Percentiles rank a stretch among this genome's conserved stretches.
Evolutionary conservation across 2,113 vertebrate genomes (phyloP).

Genomic region (Percopsis transmontana): DNA sequence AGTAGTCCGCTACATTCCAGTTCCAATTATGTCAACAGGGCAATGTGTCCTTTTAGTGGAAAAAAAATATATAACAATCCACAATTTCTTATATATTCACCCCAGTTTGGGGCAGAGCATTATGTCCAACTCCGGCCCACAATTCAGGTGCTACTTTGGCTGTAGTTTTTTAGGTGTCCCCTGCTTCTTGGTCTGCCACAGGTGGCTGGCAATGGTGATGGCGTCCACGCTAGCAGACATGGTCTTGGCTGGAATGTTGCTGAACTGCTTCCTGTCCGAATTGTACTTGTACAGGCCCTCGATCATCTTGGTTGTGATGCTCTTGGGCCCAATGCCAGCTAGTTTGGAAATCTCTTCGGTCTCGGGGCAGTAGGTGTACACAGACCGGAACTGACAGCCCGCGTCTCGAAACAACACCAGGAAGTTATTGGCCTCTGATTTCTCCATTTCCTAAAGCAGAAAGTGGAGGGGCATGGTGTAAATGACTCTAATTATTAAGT

Average conservation of each 20-base stretch:
- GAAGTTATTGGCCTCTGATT: constrained; percentile 95
- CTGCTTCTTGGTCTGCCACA: constrained; percentile 97
- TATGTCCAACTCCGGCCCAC: constrained; percentile 2
- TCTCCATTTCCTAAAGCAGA: constrained; percentile 92
- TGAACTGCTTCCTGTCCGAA: constrained; percentile 97
- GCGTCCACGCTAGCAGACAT: constrained; percentile 97
- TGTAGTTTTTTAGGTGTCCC: constrained; percentile 89
- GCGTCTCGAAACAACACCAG: constrained; percentile 95
- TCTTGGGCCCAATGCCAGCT: constrained; percentile 91
- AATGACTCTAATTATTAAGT: not conserved
- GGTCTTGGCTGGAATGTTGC: constrained; percentile 97
- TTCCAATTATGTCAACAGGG: constrained; percentile 81
- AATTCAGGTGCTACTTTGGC: constrained; percentile 53
- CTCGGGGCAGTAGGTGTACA: constrained; percentile 94
- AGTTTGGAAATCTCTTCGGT: constrained; percentile 92
- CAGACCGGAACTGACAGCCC: constrained; percentile 94
- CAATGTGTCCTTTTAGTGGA: constrained; percentile 68
- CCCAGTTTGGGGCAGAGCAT: not conserved
- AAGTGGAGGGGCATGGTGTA: not conserved
- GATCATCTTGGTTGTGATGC: constrained; percentile 94
- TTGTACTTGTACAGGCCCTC: constrained; percentile 97
- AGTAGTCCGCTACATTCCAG: constrained; percentile 84
- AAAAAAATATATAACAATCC: constrained; percentile 26
- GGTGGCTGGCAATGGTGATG: constrained; percentile 92
- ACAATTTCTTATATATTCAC: constrained; percentile 8